Evolutionary conservation across 2,888 invertebrate genomes (phyloP).

Genomic region (Tetragonisca angustula): DNA sequence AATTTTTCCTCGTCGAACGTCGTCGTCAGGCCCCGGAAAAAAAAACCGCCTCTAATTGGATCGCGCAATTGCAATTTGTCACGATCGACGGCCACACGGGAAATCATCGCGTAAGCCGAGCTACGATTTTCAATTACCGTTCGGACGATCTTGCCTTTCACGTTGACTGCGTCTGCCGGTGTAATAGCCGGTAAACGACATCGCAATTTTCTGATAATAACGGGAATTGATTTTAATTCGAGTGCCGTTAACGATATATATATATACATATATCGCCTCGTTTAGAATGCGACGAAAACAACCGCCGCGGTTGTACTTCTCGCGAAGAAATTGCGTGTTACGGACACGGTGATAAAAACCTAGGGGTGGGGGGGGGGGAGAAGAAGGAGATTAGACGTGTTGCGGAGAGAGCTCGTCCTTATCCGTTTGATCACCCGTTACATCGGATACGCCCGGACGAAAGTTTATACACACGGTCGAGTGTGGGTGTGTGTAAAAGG

Average conservation of each 20-base stretch:
- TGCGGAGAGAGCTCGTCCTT: background rate
- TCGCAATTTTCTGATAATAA: constrained; percentile 46
- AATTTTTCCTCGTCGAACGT: constrained; percentile 29
- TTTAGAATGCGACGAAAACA: background rate
- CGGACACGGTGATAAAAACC: background rate
- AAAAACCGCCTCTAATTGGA: constrained; percentile 50
- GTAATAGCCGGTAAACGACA: constrained; percentile 47
- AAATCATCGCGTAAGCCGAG: constrained; percentile 38
- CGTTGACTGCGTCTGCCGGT: constrained; percentile 12
- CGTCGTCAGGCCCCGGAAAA: background rate
- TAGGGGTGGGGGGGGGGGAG: too few species aligned
- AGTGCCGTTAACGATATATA: background rate
- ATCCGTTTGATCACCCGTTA: constrained; percentile 66
- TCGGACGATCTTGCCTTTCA: constrained; percentile 42
- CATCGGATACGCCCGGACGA: constrained; percentile 67
- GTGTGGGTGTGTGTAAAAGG: constrained; percentile 81
- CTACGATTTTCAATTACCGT: constrained; percentile 52
- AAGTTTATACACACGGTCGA: constrained; percentile 60
- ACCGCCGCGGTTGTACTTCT: background rate
- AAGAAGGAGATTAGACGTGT: too few species aligned
- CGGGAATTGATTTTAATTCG: constrained; percentile 30
- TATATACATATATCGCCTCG: background rate
- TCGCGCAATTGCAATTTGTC: constrained; percentile 59
- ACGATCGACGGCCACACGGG: constrained; percentile 52
- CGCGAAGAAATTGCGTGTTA: background rate